These are phyloP conservation scores for Gymnoscopelus braueri DNA, from an alignment of 2,797 vertebrate species.

Conservation along the genomic window DNA sequence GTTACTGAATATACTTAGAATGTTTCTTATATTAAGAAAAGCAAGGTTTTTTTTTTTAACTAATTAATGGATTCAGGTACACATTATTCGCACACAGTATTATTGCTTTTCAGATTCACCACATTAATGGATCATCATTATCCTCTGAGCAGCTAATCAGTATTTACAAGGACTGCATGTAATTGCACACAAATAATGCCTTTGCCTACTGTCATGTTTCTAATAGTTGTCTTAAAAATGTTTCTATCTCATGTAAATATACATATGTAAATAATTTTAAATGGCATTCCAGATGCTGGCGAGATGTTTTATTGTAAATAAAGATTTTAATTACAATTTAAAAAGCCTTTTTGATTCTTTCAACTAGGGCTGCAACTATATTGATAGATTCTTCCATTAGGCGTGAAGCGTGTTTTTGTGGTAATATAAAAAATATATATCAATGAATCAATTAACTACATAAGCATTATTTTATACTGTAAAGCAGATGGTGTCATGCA, in stretches of 20 bases:
- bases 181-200: not conserved
- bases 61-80: not conserved
- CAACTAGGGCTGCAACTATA: not conserved
- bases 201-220: not conserved
- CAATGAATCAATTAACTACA: too few species aligned
- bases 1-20: constrained; percentile 23
- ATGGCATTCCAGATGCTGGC: constrained; percentile 13
- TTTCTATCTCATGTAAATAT: constrained; percentile 49
- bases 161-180: not conserved
- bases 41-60: not conserved
- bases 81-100: not conserved
- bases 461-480: too few species aligned
- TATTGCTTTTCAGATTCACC: not conserved
- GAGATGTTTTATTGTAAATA: constrained; percentile 46
- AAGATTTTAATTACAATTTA: constrained; percentile 24
- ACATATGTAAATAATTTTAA: constrained; percentile 53
- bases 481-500: too few species aligned
- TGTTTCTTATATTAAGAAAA: constrained; percentile 84
- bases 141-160: not conserved
- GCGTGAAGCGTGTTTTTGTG: too few species aligned
- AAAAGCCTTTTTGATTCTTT: not conserved
- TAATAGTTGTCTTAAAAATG: constrained; percentile 1
- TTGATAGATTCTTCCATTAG: not conserved
- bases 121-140: not conserved
- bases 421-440: too few species aligned